Conservation (phyloP, 2,797 vertebrate genomes). For the Mormyrops boulengeri region DNA sequence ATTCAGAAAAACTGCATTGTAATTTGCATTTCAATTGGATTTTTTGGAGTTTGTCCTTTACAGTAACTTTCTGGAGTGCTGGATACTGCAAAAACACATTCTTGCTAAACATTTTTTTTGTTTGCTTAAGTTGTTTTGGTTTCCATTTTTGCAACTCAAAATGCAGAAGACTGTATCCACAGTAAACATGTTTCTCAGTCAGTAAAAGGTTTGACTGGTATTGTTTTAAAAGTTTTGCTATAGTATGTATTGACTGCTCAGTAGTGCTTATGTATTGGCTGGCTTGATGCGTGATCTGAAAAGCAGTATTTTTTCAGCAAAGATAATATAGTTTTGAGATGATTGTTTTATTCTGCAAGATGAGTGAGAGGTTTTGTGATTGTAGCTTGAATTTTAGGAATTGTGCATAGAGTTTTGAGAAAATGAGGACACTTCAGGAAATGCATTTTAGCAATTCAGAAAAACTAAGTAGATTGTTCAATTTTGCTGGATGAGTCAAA, state of each 20-base stretch:
- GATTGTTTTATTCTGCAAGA: too few species aligned
- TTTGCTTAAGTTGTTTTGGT: neutral
- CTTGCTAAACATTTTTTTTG: too few species aligned
- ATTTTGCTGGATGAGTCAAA: neutral
- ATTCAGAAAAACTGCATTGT: neutral
- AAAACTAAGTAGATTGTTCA: neutral
- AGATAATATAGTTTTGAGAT: neutral
- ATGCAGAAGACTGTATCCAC: neutral
- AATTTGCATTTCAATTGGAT: neutral
- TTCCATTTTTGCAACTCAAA: neutral
- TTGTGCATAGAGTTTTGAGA: too few species aligned
- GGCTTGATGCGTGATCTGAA: neutral
- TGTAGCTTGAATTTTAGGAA: too few species aligned
- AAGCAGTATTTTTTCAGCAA: neutral
- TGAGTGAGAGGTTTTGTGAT: too few species aligned
- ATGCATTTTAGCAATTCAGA: neutral
- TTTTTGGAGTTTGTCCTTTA: neutral
- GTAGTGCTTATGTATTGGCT: neutral
- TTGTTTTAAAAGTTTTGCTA: neutral
- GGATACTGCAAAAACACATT: neutral
- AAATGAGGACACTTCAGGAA: neutral
- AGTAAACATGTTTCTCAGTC: neutral
- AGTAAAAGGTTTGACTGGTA: neutral
- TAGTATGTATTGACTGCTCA: neutral
- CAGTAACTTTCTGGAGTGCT: too few species aligned